These are phyloP conservation scores for Phymatocera aterrima DNA, from an alignment of 2,888 invertebrate genomes.

Conservation along the genomic window DNA sequence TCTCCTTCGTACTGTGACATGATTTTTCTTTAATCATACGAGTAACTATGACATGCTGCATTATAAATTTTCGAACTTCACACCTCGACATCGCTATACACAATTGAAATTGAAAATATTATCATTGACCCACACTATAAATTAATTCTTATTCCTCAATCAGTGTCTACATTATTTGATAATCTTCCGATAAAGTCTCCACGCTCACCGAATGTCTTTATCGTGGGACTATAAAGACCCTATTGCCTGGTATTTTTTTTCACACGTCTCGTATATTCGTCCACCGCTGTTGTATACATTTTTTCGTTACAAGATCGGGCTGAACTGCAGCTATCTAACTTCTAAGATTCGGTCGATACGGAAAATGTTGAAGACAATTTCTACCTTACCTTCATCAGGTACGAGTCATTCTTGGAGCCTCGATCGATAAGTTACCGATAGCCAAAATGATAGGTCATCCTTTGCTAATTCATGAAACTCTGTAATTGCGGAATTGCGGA, in stretches of 20 bases:
- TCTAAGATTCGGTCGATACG: neutral
- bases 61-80: too few relatives aligned
- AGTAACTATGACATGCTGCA: too few relatives aligned
- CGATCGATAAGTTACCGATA: too few relatives aligned
- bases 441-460: too few relatives aligned
- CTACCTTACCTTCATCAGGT: neutral
- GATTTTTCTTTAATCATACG: too few relatives aligned
- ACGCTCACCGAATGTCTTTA: conserved; percentile 4
- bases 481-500: too few relatives aligned
- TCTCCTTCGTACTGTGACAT: too few relatives aligned
- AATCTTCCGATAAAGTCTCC: neutral
- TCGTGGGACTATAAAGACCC: neutral
- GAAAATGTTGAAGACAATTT: neutral
- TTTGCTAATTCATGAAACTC: too few relatives aligned
- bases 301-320: neutral
- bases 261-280: neutral
- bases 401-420: too few relatives aligned
- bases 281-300: neutral
- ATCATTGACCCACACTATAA: neutral
- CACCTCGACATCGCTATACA: too few relatives aligned
- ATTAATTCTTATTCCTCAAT: neutral
- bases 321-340: neutral
- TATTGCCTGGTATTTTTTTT: neutral
- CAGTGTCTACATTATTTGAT: neutral
- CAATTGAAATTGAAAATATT: too few relatives aligned